These are phyloP conservation scores for Phasianus colchicus DNA, from an alignment of 2,113 vertebrate genomes.

Conservation along the genomic window DNA sequence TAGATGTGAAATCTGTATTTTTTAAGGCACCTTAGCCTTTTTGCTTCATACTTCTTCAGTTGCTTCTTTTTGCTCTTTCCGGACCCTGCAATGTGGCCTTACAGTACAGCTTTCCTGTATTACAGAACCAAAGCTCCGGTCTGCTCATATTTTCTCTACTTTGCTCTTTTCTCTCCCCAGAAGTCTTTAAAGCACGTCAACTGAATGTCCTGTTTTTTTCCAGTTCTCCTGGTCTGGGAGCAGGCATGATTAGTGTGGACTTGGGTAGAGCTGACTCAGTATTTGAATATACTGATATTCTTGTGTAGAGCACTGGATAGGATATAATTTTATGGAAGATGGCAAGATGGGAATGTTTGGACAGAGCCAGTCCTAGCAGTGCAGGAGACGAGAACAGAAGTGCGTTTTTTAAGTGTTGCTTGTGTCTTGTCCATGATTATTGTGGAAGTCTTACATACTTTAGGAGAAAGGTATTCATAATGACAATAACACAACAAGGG, in stretches of 20 bases:
- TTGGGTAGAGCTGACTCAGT: not conserved
- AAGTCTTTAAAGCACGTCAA: not conserved
- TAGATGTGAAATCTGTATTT: not conserved
- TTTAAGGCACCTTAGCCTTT: not conserved
- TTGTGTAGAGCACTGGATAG: not conserved
- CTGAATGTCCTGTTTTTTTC: not conserved
- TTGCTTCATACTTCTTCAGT: not conserved
- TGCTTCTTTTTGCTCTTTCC: not conserved
- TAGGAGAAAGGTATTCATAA: slow-evolving; percentile 22
- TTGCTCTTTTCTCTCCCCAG: not conserved
- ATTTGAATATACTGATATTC: slow-evolving; percentile 31
- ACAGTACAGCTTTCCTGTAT: not conserved
- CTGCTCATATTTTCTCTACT: not conserved
- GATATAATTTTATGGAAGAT: slow-evolving; percentile 15
- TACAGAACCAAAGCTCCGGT: not conserved
- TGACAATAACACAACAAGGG: not conserved
- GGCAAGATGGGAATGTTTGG: slow-evolving; percentile 20
- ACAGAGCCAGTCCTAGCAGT: not conserved
- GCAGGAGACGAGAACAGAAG: not conserved
- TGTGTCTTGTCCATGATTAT: not conserved
- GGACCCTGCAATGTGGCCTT: not conserved
- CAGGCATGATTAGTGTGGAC: not conserved
- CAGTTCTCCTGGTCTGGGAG: slow-evolving; percentile 21
- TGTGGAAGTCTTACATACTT: not conserved
- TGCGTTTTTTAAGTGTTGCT: slow-evolving; percentile 4